Conservation (phyloP, 2,888 invertebrate genomes). For the Sinodicranocentrus sp. region DNA sequence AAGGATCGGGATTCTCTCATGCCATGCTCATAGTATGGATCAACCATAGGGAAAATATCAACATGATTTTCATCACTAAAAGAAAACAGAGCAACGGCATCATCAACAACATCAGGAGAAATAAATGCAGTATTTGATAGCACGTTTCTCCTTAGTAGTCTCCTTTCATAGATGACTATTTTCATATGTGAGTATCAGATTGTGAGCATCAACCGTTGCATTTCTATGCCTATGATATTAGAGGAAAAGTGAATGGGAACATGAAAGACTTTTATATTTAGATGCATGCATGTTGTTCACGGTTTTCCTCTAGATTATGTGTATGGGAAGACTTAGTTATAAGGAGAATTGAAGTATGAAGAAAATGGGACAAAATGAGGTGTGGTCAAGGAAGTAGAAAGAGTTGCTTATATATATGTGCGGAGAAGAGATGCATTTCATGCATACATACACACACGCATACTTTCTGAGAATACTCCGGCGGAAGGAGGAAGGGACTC, state of each 20-base stretch:
- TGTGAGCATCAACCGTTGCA: too few relatives aligned
- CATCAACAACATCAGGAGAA: conserved; percentile 1
- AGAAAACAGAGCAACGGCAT: conserved; percentile 13
- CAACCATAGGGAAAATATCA: conserved; percentile 8
- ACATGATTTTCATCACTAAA: background rate
- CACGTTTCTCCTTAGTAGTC: background rate
- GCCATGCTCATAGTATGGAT: background rate
- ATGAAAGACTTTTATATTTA: background rate
- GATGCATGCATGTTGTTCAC: background rate
- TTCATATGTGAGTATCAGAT: background rate
- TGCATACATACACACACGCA: background rate
- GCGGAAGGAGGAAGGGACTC: background rate
- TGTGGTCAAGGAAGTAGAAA: conserved; percentile 57
- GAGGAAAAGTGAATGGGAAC: background rate
- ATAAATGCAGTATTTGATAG: conserved; percentile 1
- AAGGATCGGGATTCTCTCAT: too few relatives aligned
- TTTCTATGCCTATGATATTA: background rate
- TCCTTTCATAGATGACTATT: background rate
- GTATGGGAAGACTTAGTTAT: background rate
- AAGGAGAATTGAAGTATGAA: conserved; percentile 13
- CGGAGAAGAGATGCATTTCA: background rate
- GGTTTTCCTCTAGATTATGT: too few relatives aligned
- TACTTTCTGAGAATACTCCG: background rate
- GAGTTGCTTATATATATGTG: conserved; percentile 19
- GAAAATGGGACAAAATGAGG: conserved; percentile 55